These are phyloP conservation scores for Percopsis omiscomaycus DNA, from an alignment of 2,797 vertebrate genomes.

Conservation along the genomic window DNA sequence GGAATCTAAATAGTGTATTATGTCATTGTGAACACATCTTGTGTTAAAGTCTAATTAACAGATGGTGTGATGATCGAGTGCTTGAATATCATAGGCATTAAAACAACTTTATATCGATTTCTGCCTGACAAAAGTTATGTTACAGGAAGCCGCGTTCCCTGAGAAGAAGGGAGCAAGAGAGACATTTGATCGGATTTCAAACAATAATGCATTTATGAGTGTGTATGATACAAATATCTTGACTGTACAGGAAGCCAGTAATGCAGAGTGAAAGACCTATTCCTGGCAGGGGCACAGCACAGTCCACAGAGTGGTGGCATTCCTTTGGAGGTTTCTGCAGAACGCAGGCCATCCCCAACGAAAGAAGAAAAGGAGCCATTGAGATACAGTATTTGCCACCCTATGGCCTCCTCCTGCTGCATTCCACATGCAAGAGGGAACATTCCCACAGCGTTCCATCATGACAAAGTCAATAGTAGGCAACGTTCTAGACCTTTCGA, in stretches of 20 bases:
- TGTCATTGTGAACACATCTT: not conserved
- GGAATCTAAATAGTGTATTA: conserved; percentile 11
- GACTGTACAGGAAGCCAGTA: conserved; percentile 52
- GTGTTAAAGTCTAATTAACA: conserved; percentile 5
- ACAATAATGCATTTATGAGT: conserved; percentile 31
- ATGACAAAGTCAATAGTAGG: conserved; percentile 50
- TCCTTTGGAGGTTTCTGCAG: conserved; percentile 39
- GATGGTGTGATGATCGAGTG: not conserved
- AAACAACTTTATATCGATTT: conserved; percentile 12
- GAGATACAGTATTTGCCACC: conserved; percentile 47
- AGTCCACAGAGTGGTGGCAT: conserved; percentile 40
- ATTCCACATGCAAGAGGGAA: conserved; percentile 70
- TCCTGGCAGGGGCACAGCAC: conserved; percentile 31
- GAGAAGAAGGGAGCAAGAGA: conserved; percentile 6
- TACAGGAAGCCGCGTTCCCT: not conserved
- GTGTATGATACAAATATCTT: conserved; percentile 38
- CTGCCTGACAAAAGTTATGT: not conserved
- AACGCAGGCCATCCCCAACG: conserved; percentile 22
- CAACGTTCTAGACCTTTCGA: conserved; percentile 45
- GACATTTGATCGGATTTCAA: conserved; percentile 24
- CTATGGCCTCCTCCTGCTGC: conserved; percentile 60
- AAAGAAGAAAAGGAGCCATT: conserved; percentile 50
- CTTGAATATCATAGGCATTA: not conserved
- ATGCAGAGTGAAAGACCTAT: conserved; percentile 42
- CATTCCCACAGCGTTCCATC: conserved; percentile 69